Percentiles rank a stretch among this genome's conserved stretches.
phyloP scores from a whole-genome alignment of 2,797 vertebrate species.

The Tokudaia muenninki region DNA sequence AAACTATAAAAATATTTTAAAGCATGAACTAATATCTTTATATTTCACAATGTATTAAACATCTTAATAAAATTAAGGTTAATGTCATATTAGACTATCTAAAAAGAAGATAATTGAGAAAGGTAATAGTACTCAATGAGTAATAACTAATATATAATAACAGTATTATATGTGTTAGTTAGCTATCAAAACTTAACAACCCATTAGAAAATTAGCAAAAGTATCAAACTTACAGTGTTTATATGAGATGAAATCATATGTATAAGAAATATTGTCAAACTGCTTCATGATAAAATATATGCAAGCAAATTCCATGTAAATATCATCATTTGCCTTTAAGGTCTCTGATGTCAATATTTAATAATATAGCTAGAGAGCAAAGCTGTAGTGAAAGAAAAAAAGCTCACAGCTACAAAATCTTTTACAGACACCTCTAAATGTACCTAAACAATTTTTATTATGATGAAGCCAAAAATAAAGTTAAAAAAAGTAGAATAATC shows the following conservation, averaged over 20 bases:
- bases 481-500: neutral
- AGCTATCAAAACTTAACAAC: neutral
- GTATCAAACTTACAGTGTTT: neutral
- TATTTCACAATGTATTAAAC: neutral
- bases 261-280: neutral
- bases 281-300: neutral
- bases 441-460: neutral
- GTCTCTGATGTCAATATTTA: neutral
- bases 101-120: neutral
- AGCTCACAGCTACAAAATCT: neutral
- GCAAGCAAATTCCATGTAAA: neutral
- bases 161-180: neutral
- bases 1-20: neutral
- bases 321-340: neutral
- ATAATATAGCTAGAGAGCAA: neutral
- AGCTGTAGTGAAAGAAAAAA: neutral
- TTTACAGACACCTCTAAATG: neutral
- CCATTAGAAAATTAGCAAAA: neutral
- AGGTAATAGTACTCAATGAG: neutral
- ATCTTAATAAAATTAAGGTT: neutral
- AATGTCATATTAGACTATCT: neutral
- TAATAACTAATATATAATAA: neutral
- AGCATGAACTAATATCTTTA: neutral
- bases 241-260: neutral
- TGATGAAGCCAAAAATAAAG: neutral